Conservation (phyloP, 2,888 invertebrate genomes). For the Pyrochroa serraticornis region DNA sequence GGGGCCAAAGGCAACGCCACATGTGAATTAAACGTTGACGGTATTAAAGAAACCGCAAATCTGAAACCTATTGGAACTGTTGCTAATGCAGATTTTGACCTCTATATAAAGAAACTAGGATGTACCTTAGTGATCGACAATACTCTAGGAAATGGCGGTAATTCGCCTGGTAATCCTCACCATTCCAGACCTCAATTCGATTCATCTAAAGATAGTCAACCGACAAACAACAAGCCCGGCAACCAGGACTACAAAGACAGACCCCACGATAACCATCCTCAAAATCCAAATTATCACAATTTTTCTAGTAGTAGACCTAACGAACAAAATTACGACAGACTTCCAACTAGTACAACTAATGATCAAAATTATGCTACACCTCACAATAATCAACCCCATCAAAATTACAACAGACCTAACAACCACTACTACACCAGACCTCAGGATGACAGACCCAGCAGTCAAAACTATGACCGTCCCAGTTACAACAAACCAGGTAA, state of each 20-base stretch:
- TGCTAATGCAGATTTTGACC: slow-evolving; percentile 67
- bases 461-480: not conserved
- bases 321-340: no score
- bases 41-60: slow-evolving; percentile 58
- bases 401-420: no score
- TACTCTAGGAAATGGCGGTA: slow-evolving; percentile 1
- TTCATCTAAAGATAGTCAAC: not conserved
- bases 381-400: no score
- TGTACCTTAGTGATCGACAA: slow-evolving; percentile 56
- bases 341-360: no score
- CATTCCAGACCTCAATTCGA: not conserved
- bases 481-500: no score
- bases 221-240: no score
- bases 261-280: not conserved
- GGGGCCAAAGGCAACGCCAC: slow-evolving; percentile 67
- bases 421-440: no score
- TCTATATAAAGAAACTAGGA: slow-evolving; percentile 63
- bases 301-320: no score
- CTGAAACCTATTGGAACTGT: slow-evolving; percentile 62
- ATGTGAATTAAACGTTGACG: slow-evolving; percentile 62
- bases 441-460: no score
- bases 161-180: not conserved
- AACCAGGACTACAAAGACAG: not conserved
- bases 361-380: no score
- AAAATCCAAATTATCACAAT: no score